Evolutionary conservation across 2,888 invertebrate species (phyloP).

Genomic region (Dynastes tityus): DNA sequence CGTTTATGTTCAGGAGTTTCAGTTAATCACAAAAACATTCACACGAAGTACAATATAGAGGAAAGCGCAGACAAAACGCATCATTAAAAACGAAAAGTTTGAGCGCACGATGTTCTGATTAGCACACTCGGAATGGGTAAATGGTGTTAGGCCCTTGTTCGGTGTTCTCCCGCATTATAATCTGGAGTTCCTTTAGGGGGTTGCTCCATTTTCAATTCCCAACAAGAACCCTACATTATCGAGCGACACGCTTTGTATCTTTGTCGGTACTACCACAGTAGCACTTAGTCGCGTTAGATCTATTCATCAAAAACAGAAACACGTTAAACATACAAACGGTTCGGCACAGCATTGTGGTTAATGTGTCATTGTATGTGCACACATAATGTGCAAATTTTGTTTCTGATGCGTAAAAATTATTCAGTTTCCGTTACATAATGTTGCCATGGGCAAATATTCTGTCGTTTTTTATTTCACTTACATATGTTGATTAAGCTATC

Average conservation of each 20-base stretch:
- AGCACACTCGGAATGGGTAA: not conserved
- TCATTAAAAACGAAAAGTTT: conserved; percentile 25
- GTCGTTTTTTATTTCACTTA: no score
- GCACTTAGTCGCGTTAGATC: not conserved
- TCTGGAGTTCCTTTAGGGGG: not conserved
- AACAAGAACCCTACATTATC: not conserved
- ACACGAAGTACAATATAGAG: not conserved
- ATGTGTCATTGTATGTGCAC: not conserved
- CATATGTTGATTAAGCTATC: no score
- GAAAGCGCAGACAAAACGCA: not conserved
- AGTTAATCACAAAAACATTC: conserved; percentile 24
- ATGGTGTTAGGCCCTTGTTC: not conserved
- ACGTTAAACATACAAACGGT: not conserved
- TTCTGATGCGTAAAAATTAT: not conserved
- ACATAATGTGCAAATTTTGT: not conserved
- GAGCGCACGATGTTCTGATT: not conserved
- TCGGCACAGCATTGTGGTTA: not conserved
- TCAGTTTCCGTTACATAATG: no score
- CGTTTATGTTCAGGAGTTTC: not conserved
- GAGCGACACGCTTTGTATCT: conserved; percentile 8
- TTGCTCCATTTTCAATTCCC: not conserved
- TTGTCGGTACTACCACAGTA: not conserved
- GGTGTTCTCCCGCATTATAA: not conserved
- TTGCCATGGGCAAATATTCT: no score
- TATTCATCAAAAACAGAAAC: conserved; percentile 25